Base-by-base conservation (phyloP, 2,113 vertebrate genomes). In the Ranitomeya variabilis region DNA sequence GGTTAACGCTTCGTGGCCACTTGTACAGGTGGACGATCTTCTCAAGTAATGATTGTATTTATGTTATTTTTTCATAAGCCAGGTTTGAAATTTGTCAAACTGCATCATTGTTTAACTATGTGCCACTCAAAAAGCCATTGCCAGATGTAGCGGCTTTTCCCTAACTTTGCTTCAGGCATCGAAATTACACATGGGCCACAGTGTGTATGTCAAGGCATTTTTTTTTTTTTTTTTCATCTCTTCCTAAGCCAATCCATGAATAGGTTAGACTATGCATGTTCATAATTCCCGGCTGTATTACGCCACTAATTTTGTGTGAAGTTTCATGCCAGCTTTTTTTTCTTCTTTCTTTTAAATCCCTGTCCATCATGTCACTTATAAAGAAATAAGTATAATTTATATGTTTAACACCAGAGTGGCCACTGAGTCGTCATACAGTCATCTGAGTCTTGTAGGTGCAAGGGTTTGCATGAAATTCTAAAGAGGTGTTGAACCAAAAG, bases 41-140 rank as follows among this genome's bases (percentile, higher is more conserved):
- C 94, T 94, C 92, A 87, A 92, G 92, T 92, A 92, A 94, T 94
- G 93, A 93, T 95, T 94, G 93, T 95, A 93, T 97, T 95, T 95
- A 97, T 96, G 95, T 97, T 96, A 96, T 95, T 96, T 96, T 97
- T 97, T 96, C 97, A 96, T 97, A 97, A 97, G 95, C 95, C 94
- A 91, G 94, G 95, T 95, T 97, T 95, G 94, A 97, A 96, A 97
- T 98, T 97, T 96, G 96, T 98, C 97, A 98, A 96, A 96, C 96
- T 96, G 94, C 96, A 97, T 97, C 96, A 96, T 95, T 97, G 97
- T 98, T 97, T 96, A 96, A 93, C 92, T 95, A 95, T 93, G 94
- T 95, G 96, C 96, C 96, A 95, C 94, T 97, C 96, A 95, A 95
- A 96, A 89, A 92, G 91, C 92, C 90, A 89, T 93, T 91, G 94